These are phyloP conservation scores for Drosophila prosaltans DNA, from an alignment of 1,140 invertebrate species.

Conservation along the genomic window DNA sequence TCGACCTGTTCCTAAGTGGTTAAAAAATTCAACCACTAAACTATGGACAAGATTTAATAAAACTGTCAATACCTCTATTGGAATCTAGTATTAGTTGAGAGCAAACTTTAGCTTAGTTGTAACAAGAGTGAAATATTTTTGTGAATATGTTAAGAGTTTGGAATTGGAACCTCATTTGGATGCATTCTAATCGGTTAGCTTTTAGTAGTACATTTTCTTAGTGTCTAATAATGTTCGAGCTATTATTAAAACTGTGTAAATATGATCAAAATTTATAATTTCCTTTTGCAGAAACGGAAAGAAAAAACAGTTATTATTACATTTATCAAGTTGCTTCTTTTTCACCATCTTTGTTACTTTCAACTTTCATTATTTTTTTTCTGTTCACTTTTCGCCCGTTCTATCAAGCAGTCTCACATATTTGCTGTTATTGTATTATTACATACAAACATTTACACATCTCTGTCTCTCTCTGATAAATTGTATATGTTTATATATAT, in stretches of 20 bases:
- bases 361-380: constrained; percentile 11
- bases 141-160: too few relatives aligned
- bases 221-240: constrained; percentile 50
- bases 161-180: constrained; percentile 25
- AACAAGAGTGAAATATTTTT: constrained; percentile 33
- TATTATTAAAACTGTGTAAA: constrained; percentile 64
- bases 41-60: too few relatives aligned
- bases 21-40: too few relatives aligned
- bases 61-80: too few relatives aligned
- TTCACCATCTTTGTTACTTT: constrained; percentile 16
- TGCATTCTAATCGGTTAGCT: background rate
- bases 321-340: constrained; percentile 9
- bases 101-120: background rate
- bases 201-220: constrained; percentile 60
- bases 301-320: constrained; percentile 1
- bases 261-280: constrained; percentile 74
- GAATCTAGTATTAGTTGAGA: background rate
- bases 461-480: constrained; percentile 37
- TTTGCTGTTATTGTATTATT: constrained; percentile 68
- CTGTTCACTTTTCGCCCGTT: constrained; percentile 39
- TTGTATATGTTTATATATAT: constrained; percentile 30
- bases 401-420: constrained; percentile 75
- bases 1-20: background rate
- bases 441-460: constrained; percentile 29
- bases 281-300: constrained; percentile 38